Evolutionary conservation across 1,140 invertebrate genomes (phyloP).

Genomic region (Choristoneura fumiferana): DNA sequence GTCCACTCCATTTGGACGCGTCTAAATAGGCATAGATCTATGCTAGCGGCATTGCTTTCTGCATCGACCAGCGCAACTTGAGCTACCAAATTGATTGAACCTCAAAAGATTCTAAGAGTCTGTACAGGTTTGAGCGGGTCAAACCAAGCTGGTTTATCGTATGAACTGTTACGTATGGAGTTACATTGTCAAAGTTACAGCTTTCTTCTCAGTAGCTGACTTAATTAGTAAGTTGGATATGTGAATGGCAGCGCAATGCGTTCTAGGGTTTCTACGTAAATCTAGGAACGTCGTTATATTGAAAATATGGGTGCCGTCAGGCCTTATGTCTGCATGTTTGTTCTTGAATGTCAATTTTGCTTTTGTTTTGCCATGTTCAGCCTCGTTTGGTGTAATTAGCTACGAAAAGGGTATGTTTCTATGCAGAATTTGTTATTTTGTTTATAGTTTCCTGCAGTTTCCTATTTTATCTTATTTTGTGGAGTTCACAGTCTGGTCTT

Average conservation of each 20-base stretch:
- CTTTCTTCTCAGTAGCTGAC: constrained; percentile 71
- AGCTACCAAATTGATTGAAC: constrained; percentile 25
- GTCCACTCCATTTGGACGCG: constrained; percentile 60
- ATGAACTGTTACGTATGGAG: constrained; percentile 64
- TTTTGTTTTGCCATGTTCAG: constrained; percentile 6
- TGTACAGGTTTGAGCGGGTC: constrained; percentile 32
- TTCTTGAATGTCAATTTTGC: no score
- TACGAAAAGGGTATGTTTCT: constrained; percentile 1
- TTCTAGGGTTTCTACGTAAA: constrained; percentile 57
- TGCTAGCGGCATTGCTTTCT: constrained; percentile 61
- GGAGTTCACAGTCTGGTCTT: no score
- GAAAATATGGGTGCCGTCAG: constrained; percentile 58
- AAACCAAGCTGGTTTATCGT: constrained; percentile 35
- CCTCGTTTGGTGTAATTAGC: constrained; percentile 14
- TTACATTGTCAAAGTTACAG: constrained; percentile 74
- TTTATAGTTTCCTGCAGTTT: not conserved
- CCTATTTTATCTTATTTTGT: no score
- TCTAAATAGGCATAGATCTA: constrained; percentile 75
- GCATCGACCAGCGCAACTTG: constrained; percentile 38
- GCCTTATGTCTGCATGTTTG: constrained; percentile 26
- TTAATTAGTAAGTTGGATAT: constrained; percentile 77
- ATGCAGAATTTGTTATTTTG: not conserved
- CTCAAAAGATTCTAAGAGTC: not conserved
- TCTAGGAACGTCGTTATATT: constrained; percentile 65
- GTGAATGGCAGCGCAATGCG: constrained; percentile 75